Evolutionary conservation across 1,140 invertebrate genomes (phyloP).

Genomic region (Argopecten irradians): DNA sequence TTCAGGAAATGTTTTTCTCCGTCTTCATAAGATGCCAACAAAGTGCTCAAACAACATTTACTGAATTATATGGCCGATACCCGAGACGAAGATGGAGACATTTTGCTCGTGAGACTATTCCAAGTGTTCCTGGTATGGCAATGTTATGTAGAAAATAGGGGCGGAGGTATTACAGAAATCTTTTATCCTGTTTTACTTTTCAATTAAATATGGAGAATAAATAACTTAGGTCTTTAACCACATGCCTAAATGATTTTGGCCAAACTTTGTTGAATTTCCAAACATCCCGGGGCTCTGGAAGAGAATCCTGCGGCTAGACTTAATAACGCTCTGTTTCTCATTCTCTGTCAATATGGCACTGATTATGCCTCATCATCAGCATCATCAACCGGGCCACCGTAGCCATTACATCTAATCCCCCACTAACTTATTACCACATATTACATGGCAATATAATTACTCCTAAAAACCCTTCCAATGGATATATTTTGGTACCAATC

Average conservation of each 20-base stretch:
- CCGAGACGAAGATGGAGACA: neutral
- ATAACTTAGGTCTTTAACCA: neutral
- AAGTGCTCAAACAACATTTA: neutral
- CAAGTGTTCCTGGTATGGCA: neutral
- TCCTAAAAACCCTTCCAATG: neutral
- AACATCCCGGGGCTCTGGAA: neutral
- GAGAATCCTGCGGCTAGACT: neutral
- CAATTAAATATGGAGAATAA: constrained; percentile 12
- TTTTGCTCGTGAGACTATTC: neutral
- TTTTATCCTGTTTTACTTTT: constrained; percentile 23
- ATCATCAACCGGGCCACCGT: constrained; percentile 3
- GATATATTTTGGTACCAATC: neutral
- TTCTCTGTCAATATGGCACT: constrained; percentile 15
- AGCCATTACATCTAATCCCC: constrained; percentile 21
- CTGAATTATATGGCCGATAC: neutral
- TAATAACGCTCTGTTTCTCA: neutral
- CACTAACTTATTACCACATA: neutral
- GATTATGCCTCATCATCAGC: neutral
- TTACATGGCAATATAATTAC: neutral
- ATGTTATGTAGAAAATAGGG: neutral
- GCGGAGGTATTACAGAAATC: neutral
- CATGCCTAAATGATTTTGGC: neutral
- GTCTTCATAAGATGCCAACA: constrained; percentile 5
- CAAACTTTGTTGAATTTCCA: neutral
- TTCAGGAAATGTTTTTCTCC: constrained; percentile 2